Percentiles rank a stretch among this genome's conserved stretches.
Evolutionary conservation across 2,113 vertebrate species (phyloP).

Genomic region (Mellivora capensis): DNA sequence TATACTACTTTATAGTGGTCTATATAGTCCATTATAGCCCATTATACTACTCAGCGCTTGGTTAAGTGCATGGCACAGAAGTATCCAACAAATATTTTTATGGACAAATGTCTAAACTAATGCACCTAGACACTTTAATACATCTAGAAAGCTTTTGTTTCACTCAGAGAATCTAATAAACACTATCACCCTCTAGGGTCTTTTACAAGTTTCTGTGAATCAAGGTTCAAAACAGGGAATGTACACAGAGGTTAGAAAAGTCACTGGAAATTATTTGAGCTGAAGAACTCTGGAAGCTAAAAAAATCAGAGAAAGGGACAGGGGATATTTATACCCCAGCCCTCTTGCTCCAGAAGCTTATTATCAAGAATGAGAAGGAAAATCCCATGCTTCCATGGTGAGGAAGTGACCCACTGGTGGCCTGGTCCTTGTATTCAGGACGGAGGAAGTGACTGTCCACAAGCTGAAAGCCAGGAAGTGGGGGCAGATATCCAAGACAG

Average conservation of each 20-base stretch:
- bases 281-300: background rate
- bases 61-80: background rate
- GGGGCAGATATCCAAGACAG: slow-evolving; percentile 41
- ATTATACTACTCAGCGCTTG: background rate
- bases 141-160: background rate
- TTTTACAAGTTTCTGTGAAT: slow-evolving; percentile 10
- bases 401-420: slow-evolving; percentile 68
- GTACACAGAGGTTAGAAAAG: background rate
- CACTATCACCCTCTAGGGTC: background rate
- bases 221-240: background rate
- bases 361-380: background rate
- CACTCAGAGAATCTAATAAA: background rate
- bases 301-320: background rate
- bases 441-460: slow-evolving; percentile 72
- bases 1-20: background rate
- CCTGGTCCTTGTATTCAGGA: slow-evolving; percentile 67
- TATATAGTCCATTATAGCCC: too few species aligned
- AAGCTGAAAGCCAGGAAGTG: slow-evolving; percentile 64
- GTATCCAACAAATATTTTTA: background rate
- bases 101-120: background rate
- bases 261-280: background rate
- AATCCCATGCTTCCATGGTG: slow-evolving; percentile 40
- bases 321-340: background rate
- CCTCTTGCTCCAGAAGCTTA: slow-evolving; percentile 18
- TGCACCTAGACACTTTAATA: background rate